Base-by-base conservation (phyloP, 2,888 invertebrate species). In the Macrosoma leucophasiata region DNA sequence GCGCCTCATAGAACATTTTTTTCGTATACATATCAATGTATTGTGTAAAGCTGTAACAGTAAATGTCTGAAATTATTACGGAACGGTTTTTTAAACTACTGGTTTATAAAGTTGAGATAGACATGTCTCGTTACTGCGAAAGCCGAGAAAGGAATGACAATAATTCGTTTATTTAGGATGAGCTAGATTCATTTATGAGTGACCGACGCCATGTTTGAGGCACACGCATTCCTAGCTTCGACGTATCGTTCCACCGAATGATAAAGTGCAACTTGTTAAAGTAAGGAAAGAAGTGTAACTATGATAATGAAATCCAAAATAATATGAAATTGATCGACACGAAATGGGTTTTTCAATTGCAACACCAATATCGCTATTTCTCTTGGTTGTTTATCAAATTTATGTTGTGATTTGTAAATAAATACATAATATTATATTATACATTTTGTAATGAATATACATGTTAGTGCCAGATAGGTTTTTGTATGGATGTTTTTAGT, bases 381-480 rank as follows among this genome's bases (percentile, higher is more conserved):
- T 72, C 73, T 82, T 66, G 81, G 81, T 82, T 82, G 81, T 81
- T 81, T 72, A 72, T 72, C 68, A 76, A 75, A 73, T 77, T 82
- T 81, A 79, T 63, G 81, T 82, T 81, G 82, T 82, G 81, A 82
- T 75, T n/a, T 77, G 78, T 82, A 77, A 74, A 79, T 79, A 77
- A 74, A 79, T 79, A 78, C 62, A 76, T 73, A 64, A 68, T 71
- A 72, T 59, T 59, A 72, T 73, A 76, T 70, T 81, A 79, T 82
- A 82, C 78, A 77, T 82, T 82, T 82, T 82, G 70, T 82, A 82
- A 77, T 72, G 65, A 64, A 71, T 77, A 81, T 82, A 82, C 82
- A 81, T 78, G 72, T 74, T 79, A 81, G 82, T 81, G 81, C 75
- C 81, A 79, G 82, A 72, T 79, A 79, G 75, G 72, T 63, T 78